Conservation (phyloP, 1,140 invertebrate genomes). For the Oryctes rhinoceros region DNA sequence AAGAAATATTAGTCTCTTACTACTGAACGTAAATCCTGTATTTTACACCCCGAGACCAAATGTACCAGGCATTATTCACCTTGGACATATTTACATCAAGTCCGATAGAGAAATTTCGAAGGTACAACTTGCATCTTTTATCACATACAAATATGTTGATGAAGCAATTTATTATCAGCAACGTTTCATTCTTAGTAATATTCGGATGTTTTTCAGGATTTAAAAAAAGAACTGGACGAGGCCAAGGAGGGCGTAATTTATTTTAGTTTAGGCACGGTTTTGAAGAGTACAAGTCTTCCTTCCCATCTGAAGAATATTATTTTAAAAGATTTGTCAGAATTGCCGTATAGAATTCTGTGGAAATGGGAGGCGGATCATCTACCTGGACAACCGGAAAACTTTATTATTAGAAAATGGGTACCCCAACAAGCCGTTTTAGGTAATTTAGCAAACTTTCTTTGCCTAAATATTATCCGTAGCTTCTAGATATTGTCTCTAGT, state of each 20-base stretch:
- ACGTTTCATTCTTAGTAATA: background rate
- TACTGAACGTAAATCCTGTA: slow-evolving; percentile 43
- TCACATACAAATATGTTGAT: background rate
- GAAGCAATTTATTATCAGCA: too few relatives aligned
- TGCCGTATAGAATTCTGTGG: slow-evolving; percentile 59
- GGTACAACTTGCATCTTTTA: slow-evolving; percentile 27
- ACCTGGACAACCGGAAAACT: slow-evolving; percentile 66
- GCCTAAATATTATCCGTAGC: background rate
- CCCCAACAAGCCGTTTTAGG: slow-evolving; percentile 67
- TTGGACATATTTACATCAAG: slow-evolving; percentile 43
- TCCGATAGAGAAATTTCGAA: slow-evolving; percentile 24
- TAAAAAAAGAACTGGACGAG: slow-evolving; percentile 59
- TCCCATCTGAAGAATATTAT: slow-evolving; percentile 61
- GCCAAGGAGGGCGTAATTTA: slow-evolving; percentile 65
- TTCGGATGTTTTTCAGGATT: slow-evolving; percentile 53
- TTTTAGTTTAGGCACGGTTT: slow-evolving; percentile 65
- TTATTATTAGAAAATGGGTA: slow-evolving; percentile 71
- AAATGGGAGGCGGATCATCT: slow-evolving; percentile 61
- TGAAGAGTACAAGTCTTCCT: slow-evolving; percentile 65
- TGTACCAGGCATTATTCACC: slow-evolving; percentile 40
- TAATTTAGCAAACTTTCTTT: slow-evolving; percentile 17
- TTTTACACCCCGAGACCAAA: slow-evolving; percentile 33
- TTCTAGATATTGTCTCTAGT: too few relatives aligned
- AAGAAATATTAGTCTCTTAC: slow-evolving; percentile 43
- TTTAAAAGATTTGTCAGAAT: slow-evolving; percentile 62